Percentiles rank a stretch among this genome's conserved stretches.
phyloP scores from a whole-genome alignment of 2,113 vertebrate genomes.

The Smithornis capensis region DNA sequence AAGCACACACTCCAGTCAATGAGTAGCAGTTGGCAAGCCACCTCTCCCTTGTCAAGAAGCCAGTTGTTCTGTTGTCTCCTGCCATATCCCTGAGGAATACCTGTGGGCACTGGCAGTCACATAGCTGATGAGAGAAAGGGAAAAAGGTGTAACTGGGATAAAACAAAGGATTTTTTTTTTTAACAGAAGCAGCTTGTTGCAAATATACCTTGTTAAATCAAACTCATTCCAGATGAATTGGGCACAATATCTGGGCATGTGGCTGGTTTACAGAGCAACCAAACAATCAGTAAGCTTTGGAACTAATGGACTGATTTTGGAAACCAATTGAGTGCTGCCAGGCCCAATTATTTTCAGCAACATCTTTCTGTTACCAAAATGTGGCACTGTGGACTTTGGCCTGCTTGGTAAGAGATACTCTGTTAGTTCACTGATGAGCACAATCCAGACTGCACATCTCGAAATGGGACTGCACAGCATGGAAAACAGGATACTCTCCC shows the following conservation, averaged over 20 bases:
- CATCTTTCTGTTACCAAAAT: conserved; percentile 72
- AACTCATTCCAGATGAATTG: conserved; percentile 71
- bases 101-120: conserved; percentile 60
- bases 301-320: conserved; percentile 63
- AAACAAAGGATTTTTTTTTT: background rate
- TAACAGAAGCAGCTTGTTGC: conserved; percentile 38
- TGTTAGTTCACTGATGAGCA: conserved; percentile 39
- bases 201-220: conserved; percentile 24
- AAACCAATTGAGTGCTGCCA: conserved; percentile 66
- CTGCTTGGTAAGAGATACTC: conserved; percentile 3
- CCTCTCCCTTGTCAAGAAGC: conserved; percentile 64
- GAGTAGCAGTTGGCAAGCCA: conserved; percentile 62
- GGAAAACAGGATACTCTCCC: background rate
- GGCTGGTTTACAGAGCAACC: conserved; percentile 57
- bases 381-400: conserved; percentile 69
- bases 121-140: background rate
- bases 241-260: conserved; percentile 70
- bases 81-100: conserved; percentile 62
- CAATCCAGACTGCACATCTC: background rate
- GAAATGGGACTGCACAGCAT: background rate
- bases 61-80: conserved; percentile 52
- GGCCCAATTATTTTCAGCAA: conserved; percentile 80
- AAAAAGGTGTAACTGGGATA: conserved; percentile 4
- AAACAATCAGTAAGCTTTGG: conserved; percentile 52
- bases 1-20: conserved; percentile 51